phyloP scores from a whole-genome alignment of 1,140 invertebrate species.

The Drosophila orosa region DNA sequence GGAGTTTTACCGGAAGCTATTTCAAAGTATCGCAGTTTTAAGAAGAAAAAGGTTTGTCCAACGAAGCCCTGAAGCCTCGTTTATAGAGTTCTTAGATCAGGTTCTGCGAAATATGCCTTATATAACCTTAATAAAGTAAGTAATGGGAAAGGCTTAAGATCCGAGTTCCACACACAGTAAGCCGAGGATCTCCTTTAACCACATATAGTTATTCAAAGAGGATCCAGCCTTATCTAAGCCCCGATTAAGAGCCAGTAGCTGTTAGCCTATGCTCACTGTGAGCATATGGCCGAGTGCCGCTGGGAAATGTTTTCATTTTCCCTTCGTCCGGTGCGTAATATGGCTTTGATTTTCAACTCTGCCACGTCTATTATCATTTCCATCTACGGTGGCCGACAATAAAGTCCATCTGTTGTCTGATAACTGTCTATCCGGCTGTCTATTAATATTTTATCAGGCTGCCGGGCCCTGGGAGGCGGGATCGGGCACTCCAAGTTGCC shows the following conservation, averaged over 20 bases:
- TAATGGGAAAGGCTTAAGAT: not conserved
- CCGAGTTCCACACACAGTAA: not conserved
- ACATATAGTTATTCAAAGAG: not conserved
- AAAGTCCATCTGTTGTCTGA: slow-evolving; percentile 83
- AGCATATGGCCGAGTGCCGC: slow-evolving; percentile 8
- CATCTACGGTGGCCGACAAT: slow-evolving; percentile 72
- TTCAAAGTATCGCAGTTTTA: not conserved
- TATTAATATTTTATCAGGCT: slow-evolving; percentile 83
- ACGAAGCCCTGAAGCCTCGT: not conserved
- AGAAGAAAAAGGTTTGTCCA: not conserved
- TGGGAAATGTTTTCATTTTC: slow-evolving; percentile 14
- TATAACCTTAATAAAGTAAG: not conserved
- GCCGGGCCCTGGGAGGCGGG: slow-evolving; percentile 42
- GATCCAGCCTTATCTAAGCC: not conserved
- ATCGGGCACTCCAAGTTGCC: slow-evolving; percentile 48
- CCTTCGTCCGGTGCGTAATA: slow-evolving; percentile 30
- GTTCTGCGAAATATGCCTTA: not conserved
- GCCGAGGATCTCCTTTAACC: not conserved
- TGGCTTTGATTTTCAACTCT: slow-evolving; percentile 60
- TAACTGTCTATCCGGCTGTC: slow-evolving; percentile 83
- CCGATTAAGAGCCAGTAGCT: not conserved
- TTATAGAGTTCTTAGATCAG: not conserved
- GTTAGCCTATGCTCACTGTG: not conserved
- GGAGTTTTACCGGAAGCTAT: not conserved
- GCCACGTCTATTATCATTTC: slow-evolving; percentile 77